A percentile compares a stretch with the other conserved stretches of the same genome.
Evolutionary conservation across 2,113 vertebrate genomes (phyloP).

Genomic region (Triplophysa rosa): DNA sequence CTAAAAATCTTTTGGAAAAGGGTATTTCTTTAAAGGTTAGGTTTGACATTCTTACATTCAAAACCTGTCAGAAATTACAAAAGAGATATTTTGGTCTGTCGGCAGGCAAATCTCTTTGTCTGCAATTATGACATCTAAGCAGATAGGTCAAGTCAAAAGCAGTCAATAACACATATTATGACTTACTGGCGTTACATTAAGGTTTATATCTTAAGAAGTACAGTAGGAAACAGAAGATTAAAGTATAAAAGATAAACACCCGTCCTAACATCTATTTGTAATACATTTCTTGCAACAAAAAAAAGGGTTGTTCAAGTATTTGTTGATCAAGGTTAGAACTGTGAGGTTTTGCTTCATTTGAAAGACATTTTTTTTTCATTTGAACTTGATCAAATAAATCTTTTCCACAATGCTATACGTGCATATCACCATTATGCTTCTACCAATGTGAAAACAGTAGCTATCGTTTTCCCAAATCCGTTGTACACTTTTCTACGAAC

Average conservation of each 20-base stretch:
- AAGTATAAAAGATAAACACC: too few species aligned
- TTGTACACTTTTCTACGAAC: not conserved
- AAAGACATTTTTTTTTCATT: too few species aligned
- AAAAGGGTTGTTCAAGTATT: too few species aligned
- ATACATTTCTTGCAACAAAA: too few species aligned
- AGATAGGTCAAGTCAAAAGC: not conserved
- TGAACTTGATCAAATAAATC: not conserved
- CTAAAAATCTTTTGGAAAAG: conserved; percentile 8
- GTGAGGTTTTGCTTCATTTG: too few species aligned
- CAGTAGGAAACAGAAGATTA: too few species aligned
- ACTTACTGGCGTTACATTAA: too few species aligned
- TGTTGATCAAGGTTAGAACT: too few species aligned
- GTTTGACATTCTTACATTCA: conserved; percentile 9
- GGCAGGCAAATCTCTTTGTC: conserved; percentile 1
- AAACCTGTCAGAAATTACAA: conserved; percentile 26
- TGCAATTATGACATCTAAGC: not conserved
- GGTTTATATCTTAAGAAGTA: too few species aligned
- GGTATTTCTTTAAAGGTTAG: conserved; percentile 36
- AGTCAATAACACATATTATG: not conserved
- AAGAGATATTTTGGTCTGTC: conserved; percentile 21
- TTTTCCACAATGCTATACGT: not conserved
- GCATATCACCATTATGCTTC: not conserved
- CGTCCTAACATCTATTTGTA: too few species aligned
- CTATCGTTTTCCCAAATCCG: too few species aligned
- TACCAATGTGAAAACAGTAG: too few species aligned